These are phyloP conservation scores for Octopus sinensis DNA, from an alignment of 1,140 invertebrate genomes.

Conservation along the genomic window DNA sequence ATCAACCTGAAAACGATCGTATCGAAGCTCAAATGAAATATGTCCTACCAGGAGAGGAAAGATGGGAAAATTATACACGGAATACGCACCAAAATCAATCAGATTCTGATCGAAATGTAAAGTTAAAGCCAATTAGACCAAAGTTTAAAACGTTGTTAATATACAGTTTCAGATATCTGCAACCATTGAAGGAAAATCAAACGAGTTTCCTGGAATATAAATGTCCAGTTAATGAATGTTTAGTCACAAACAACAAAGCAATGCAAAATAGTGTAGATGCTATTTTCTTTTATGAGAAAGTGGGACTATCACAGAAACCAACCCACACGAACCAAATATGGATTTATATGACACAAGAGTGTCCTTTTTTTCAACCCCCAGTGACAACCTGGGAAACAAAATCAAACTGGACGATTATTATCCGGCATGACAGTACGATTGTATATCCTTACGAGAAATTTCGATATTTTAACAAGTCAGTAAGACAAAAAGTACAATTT, in stretches of 20 bases:
- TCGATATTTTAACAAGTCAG: slow-evolving; percentile 67
- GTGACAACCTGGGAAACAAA: slow-evolving; percentile 73
- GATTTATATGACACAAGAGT: slow-evolving; percentile 75
- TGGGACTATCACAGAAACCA: slow-evolving; percentile 12
- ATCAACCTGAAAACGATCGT: slow-evolving; percentile 20
- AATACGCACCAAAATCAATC: not conserved
- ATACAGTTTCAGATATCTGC: slow-evolving; percentile 36
- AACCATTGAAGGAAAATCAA: slow-evolving; percentile 32
- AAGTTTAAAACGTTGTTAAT: slow-evolving; percentile 40
- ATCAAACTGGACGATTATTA: slow-evolving; percentile 90
- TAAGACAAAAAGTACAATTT: slow-evolving; percentile 4
- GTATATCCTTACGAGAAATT: slow-evolving; percentile 94
- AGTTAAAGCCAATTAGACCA: slow-evolving; percentile 18
- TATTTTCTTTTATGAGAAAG: slow-evolving; percentile 37
- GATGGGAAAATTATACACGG: not conserved
- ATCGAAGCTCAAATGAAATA: slow-evolving; percentile 39
- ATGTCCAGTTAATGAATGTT: slow-evolving; percentile 45
- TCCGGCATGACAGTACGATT: slow-evolving; percentile 87
- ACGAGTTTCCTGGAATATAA: slow-evolving; percentile 37
- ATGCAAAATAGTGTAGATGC: slow-evolving; percentile 35
- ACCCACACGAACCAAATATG: slow-evolving; percentile 44
- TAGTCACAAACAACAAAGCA: slow-evolving; percentile 34
- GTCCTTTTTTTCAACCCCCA: slow-evolving; percentile 65
- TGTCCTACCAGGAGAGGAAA: slow-evolving; percentile 18
- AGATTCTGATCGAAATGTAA: slow-evolving; percentile 20